These are phyloP conservation scores for Semicossyphus pulcher DNA, from an alignment of 2,113 vertebrate genomes.

Conservation along the genomic window DNA sequence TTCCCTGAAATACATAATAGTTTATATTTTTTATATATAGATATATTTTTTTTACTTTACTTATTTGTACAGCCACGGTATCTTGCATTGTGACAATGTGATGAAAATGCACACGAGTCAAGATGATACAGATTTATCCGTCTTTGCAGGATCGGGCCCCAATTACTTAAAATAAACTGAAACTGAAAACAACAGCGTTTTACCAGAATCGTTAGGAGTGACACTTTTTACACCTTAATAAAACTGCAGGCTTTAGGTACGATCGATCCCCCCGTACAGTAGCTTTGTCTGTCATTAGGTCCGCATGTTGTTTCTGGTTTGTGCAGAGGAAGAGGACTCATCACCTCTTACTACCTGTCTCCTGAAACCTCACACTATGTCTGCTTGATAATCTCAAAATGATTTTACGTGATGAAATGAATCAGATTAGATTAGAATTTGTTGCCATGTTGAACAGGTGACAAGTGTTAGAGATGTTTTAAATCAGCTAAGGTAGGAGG, in stretches of 20 bases:
- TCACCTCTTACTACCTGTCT: no score
- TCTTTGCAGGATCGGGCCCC: constrained; percentile 51
- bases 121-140: constrained; percentile 56
- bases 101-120: constrained; percentile 78
- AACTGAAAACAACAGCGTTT: constrained; percentile 25
- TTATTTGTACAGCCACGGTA: constrained; percentile 84
- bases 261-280: background rate
- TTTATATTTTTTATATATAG: constrained; percentile 65
- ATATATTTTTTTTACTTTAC: constrained; percentile 72
- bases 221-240: background rate
- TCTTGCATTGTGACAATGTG: constrained; percentile 84
- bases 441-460: background rate
- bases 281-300: constrained; percentile 31
- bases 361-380: no score
- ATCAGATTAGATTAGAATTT: background rate
- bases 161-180: constrained; percentile 13
- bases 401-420: no score
- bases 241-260: background rate
- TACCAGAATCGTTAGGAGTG: background rate
- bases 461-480: background rate
- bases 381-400: no score
- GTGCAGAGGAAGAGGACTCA: constrained; percentile 75
- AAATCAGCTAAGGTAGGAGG: constrained; percentile 27
- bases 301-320: constrained; percentile 25
- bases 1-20: constrained; percentile 87